Conservation (phyloP, 2,888 invertebrate genomes). For the Diarsia rubi region DNA sequence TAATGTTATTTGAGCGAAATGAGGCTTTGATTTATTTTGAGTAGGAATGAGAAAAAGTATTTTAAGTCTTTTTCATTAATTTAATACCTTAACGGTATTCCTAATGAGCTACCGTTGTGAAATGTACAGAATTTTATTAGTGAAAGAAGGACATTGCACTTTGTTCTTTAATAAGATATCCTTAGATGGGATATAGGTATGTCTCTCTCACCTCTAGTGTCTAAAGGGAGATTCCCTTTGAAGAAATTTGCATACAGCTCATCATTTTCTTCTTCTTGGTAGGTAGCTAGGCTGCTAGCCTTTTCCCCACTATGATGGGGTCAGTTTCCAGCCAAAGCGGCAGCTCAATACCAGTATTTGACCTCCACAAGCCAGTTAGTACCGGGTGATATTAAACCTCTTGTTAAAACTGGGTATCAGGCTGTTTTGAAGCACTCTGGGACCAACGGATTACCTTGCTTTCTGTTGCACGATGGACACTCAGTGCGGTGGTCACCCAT, state of each 20-base stretch:
- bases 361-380: neutral
- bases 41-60: neutral
- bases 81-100: neutral
- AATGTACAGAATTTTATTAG: neutral
- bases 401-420: neutral
- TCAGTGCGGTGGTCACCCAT: too few relatives aligned
- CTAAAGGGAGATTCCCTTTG: too few relatives aligned
- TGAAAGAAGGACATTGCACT: neutral
- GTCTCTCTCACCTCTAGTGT: too few relatives aligned
- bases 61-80: neutral
- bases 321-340: neutral
- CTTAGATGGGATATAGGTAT: neutral
- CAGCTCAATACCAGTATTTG: neutral
- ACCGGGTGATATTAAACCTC: neutral
- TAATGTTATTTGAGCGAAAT: constrained; percentile 9
- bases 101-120: neutral
- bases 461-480: too few relatives aligned
- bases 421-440: neutral
- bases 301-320: neutral
- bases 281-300: too few relatives aligned
- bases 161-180: neutral
- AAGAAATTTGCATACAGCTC: neutral
- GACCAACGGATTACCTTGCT: too few relatives aligned
- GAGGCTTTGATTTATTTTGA: constrained; percentile 15
- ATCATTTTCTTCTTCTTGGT: neutral